Evolutionary conservation across 2,113 vertebrate species (phyloP).

Genomic region (Hymenochirus boettgeri): DNA sequence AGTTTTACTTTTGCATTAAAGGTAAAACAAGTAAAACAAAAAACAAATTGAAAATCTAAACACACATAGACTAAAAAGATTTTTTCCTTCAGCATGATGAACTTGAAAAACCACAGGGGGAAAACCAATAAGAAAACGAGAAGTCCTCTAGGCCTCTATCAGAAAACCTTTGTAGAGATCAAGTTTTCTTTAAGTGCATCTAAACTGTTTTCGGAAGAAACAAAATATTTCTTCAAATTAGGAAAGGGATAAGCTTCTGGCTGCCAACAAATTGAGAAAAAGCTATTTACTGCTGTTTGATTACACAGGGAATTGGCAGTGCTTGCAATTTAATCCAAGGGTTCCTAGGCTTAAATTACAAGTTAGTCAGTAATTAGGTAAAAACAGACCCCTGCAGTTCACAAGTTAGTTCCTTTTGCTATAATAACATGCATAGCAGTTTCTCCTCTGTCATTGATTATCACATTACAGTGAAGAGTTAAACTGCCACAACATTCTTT

Average conservation of each 20-base stretch:
- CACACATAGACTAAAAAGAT: too few species aligned
- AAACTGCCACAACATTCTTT: not conserved
- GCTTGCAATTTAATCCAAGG: slow-evolving; percentile 21
- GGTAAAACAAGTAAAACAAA: too few species aligned
- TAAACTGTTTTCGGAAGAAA: not conserved
- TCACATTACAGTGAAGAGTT: slow-evolving; percentile 17
- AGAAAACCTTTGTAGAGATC: too few species aligned
- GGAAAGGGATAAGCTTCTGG: not conserved
- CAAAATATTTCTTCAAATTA: slow-evolving; percentile 3
- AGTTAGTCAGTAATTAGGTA: slow-evolving; percentile 36
- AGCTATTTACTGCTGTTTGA: slow-evolving; percentile 17
- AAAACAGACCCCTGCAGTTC: slow-evolving; percentile 26
- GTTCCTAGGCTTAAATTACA: slow-evolving; percentile 19
- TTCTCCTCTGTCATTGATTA: slow-evolving; percentile 1
- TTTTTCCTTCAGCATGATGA: too few species aligned
- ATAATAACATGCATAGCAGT: slow-evolving; percentile 27
- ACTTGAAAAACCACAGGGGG: too few species aligned
- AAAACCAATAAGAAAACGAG: too few species aligned
- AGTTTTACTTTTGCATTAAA: too few species aligned
- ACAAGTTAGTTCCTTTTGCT: slow-evolving; percentile 23
- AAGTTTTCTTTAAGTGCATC: not conserved
- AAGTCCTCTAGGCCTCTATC: too few species aligned
- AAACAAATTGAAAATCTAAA: too few species aligned
- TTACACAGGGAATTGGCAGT: slow-evolving; percentile 24
- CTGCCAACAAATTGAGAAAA: slow-evolving; percentile 5